A percentile compares a stretch with the other conserved stretches of the same genome.
These are phyloP conservation scores for Lophius piscatorius DNA, from an alignment of 2,113 vertebrate species.

Conservation along the genomic window DNA sequence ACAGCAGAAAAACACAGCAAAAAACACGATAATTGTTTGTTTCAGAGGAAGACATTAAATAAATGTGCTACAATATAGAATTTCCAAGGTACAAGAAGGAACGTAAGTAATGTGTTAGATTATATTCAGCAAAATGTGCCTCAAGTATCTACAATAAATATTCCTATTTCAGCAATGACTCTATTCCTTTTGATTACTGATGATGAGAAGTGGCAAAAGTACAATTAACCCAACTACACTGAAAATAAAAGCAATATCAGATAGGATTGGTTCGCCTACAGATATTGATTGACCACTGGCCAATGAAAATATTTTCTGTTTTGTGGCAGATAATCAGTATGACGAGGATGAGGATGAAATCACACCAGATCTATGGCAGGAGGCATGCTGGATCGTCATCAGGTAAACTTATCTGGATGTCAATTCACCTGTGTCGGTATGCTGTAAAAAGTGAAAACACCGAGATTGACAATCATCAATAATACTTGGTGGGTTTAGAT, in stretches of 20 bases:
- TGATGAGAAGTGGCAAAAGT: too few relatives aligned
- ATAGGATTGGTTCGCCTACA: neutral
- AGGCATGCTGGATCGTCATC: constrained; percentile 99
- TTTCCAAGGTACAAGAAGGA: too few relatives aligned
- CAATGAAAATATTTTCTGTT: neutral
- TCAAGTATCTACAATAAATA: too few relatives aligned
- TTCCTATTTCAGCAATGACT: too few relatives aligned
- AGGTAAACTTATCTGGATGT: constrained; percentile 79
- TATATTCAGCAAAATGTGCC: too few relatives aligned
- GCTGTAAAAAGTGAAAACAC: neutral
- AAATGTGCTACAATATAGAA: neutral
- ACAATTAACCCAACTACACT: neutral
- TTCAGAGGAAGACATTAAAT: neutral
- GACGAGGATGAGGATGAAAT: constrained; percentile 99
- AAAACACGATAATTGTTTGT: too few relatives aligned
- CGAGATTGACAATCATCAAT: neutral
- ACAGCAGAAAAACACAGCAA: too few relatives aligned
- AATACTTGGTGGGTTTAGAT: too few relatives aligned
- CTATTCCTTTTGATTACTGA: too few relatives aligned
- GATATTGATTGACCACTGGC: neutral
- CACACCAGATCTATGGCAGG: constrained; percentile 97
- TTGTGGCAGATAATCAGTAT: constrained; percentile 91
- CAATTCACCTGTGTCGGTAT: neutral
- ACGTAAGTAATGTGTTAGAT: too few relatives aligned
- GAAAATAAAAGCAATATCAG: too few relatives aligned